A percentile compares a stretch with the other conserved stretches of the same genome.
Conservation (phyloP, 2,888 invertebrate genomes). For the Hirtodrosophila histrioides region DNA sequence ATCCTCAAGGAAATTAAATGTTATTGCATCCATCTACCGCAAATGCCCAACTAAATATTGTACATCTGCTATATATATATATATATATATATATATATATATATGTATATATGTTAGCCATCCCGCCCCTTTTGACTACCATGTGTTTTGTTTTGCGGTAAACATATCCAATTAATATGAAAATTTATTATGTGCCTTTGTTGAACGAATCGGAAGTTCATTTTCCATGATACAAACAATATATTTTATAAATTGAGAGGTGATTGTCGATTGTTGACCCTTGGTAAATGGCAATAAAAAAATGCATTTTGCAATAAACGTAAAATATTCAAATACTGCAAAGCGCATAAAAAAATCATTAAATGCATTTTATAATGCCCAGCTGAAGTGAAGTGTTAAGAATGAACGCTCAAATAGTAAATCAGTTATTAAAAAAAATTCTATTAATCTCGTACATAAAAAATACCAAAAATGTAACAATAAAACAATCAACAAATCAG, state of each 20-base stretch:
- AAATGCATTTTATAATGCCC: conserved; percentile 23
- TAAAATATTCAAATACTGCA: conserved; percentile 28
- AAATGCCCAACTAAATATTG: conserved; percentile 23
- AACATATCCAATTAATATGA: conserved; percentile 59
- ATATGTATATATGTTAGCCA: conserved; percentile 3
- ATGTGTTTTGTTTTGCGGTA: conserved; percentile 21
- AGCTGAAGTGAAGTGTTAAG: conserved; percentile 18
- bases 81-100: not conserved
- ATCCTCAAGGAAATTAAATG: conserved; percentile 69
- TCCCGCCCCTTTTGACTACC: not conserved
- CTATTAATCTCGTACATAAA: too few relatives aligned
- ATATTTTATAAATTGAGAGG: conserved; percentile 27
- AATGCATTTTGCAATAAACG: conserved; percentile 9
- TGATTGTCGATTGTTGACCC: conserved; percentile 27
- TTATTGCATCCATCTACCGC: conserved; percentile 38
- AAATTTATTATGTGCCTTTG: conserved; percentile 45
- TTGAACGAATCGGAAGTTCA: conserved; percentile 49
- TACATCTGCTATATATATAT: conserved; percentile 24
- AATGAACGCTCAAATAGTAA: conserved; percentile 6
- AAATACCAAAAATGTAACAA: too few relatives aligned
- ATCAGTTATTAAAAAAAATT: too few relatives aligned
- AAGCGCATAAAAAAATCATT: not conserved
- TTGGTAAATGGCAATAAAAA: conserved; percentile 7
- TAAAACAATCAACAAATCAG: too few relatives aligned
- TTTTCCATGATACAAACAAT: conserved; percentile 44